Conservation (phyloP, 2,888 invertebrate species). For the Abscondita cerata region DNA sequence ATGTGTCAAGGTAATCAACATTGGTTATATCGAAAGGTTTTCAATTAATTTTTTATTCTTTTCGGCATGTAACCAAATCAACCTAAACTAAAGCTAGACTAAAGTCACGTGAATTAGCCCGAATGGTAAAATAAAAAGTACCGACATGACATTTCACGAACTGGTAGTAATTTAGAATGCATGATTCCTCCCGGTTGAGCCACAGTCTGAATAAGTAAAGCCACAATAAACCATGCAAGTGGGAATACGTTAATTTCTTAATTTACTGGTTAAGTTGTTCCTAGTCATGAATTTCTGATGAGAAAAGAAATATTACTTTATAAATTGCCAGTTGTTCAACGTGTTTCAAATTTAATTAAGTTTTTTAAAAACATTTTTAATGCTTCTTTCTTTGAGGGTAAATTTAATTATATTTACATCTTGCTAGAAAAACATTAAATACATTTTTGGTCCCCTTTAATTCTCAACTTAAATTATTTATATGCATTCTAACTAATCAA, state of each 20-base stretch:
- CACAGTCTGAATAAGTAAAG: conserved; percentile 55
- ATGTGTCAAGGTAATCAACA: no score
- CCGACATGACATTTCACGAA: conserved; percentile 56
- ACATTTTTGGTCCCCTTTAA: not conserved
- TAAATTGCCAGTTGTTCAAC: conserved; percentile 55
- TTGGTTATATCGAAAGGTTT: not conserved
- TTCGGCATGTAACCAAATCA: conserved; percentile 18
- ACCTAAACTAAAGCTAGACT: conserved; percentile 20
- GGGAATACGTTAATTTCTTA: conserved; percentile 61
- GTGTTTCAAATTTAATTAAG: conserved; percentile 56
- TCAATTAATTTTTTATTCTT: conserved; percentile 5
- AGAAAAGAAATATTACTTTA: conserved; percentile 56
- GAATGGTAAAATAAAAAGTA: conserved; percentile 35
- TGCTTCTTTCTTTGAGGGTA: conserved; percentile 25
- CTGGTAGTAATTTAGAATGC: conserved; percentile 55
- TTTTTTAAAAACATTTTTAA: conserved; percentile 43
- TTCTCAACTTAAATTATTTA: no score
- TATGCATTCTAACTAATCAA: no score
- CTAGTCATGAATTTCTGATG: conserved; percentile 56
- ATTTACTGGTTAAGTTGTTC: conserved; percentile 59
- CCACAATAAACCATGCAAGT: conserved; percentile 59
- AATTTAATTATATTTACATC: conserved; percentile 33
- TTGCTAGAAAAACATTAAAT: conserved; percentile 16
- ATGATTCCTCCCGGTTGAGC: conserved; percentile 55
- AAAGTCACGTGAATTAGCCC: conserved; percentile 32